A percentile compares a stretch with the other conserved stretches of the same genome.
Evolutionary conservation across 1,140 invertebrate genomes (phyloP).

Genomic region (Arion vulgaris): DNA sequence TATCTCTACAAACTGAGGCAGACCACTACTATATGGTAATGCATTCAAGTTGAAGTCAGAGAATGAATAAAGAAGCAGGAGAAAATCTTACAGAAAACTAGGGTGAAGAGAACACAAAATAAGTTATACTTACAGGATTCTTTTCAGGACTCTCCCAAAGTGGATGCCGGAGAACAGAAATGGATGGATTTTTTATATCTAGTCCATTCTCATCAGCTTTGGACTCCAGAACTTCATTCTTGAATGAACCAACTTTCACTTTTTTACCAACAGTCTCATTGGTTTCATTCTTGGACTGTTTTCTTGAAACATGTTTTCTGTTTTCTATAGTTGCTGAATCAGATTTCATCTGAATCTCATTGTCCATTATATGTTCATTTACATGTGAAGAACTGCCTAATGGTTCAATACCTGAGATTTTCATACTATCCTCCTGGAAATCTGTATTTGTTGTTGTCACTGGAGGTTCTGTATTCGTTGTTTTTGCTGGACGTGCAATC

Average conservation of each 20-base stretch:
- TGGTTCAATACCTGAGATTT: not conserved
- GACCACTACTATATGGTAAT: no score
- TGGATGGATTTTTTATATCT: conserved; percentile 53
- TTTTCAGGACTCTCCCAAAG: conserved; percentile 23
- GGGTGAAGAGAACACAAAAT: no score
- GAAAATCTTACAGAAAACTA: no score
- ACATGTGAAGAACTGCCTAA: not conserved
- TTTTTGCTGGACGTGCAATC: not conserved
- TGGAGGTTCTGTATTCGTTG: not conserved
- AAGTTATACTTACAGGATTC: not conserved
- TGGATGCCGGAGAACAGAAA: conserved; percentile 46
- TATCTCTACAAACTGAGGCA: no score
- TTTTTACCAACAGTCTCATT: conserved; percentile 47
- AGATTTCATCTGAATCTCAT: no score
- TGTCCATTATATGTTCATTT: not conserved
- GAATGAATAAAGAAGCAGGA: no score
- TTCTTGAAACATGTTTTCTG: not conserved
- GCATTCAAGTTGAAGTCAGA: no score
- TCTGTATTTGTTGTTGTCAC: not conserved
- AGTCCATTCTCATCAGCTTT: conserved; percentile 35
- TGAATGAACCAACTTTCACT: conserved; percentile 33
- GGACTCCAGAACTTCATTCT: conserved; percentile 30
- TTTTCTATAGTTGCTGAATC: not conserved
- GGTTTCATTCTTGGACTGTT: no score
- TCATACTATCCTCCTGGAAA: not conserved